Evolutionary conservation across 2,888 invertebrate species (phyloP), one percentile per base, ranked within the genome.

Genomic region (Mellilla xanthometata): DNA sequence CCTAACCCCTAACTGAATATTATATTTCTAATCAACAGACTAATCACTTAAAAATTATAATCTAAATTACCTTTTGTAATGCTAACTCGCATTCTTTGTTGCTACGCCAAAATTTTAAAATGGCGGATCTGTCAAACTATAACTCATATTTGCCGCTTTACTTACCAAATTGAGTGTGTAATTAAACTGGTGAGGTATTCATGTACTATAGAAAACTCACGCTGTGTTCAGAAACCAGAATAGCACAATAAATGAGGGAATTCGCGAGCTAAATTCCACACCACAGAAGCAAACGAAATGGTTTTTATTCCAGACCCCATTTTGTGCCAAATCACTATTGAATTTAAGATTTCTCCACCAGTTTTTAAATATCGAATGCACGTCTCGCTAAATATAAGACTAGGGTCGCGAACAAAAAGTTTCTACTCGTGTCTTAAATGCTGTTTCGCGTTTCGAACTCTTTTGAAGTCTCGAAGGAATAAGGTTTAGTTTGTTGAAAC

Each of bases 151-250:
- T 74, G 77, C 67, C 77, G 76, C 80, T 81, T 79, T 75, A 76
- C 67, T 57, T 62, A 76, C 77, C 81, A 88, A 88, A 88, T 88
- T 87, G 87, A 87, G 72, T 87, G 87, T 86, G 81, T 88, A 87
- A 88, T 88, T 86, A 84, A 80, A 74, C 77, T 79, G 72, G 71
- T 75, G 67, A 64, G 65, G 39, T 69, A 78, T 84, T 81, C 79
- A 80, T 69, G 50, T 69, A 66, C 63, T 66, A 65, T 71, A 75
- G 68, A 66, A 77, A 78, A 76, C 76, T 80, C 88, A 86, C 65
- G 87, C 86, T 83, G 87, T 35, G 87, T 58, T 57, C 74, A 57
- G 68, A 81, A 86, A 87, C 87, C 86, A 85, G 86, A 83, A 78
- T 73, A 32, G 73, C 71, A 81, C 77, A 85, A 80, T 83, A 77